Conservation (phyloP, 2,113 vertebrate genomes). For the Eclectus roratus region DNA sequence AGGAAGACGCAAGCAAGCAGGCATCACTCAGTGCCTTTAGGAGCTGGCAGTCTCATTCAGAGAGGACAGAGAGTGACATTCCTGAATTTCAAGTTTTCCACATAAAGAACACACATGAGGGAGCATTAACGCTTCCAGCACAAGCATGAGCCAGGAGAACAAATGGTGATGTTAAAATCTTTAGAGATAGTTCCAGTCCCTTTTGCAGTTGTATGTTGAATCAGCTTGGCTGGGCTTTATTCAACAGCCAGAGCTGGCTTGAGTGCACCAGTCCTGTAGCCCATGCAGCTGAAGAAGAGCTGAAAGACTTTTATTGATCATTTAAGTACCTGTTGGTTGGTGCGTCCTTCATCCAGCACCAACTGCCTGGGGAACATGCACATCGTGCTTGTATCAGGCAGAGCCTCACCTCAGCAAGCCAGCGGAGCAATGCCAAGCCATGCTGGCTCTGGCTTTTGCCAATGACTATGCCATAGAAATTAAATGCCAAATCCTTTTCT, state of each 20-base stretch:
- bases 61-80: not conserved
- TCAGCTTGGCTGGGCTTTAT: not conserved
- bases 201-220: not conserved
- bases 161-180: not conserved
- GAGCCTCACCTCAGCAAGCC: not conserved
- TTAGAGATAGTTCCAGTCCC: not conserved
- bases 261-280: not conserved
- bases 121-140: not conserved
- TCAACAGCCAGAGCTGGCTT: not conserved
- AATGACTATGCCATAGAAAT: not conserved
- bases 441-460: not conserved
- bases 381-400: accelerated
- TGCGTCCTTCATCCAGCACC: not conserved
- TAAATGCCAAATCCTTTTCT: not conserved
- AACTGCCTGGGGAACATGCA: accelerated
- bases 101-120: accelerated
- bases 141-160: not conserved
- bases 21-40: not conserved
- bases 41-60: not conserved
- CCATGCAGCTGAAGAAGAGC: not conserved
- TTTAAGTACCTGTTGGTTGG: not conserved
- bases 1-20: not conserved
- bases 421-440: not conserved
- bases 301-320: not conserved
- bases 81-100: not conserved